phyloP scores from a whole-genome alignment of 2,797 vertebrate species.

The Bradypodion ventrale region DNA sequence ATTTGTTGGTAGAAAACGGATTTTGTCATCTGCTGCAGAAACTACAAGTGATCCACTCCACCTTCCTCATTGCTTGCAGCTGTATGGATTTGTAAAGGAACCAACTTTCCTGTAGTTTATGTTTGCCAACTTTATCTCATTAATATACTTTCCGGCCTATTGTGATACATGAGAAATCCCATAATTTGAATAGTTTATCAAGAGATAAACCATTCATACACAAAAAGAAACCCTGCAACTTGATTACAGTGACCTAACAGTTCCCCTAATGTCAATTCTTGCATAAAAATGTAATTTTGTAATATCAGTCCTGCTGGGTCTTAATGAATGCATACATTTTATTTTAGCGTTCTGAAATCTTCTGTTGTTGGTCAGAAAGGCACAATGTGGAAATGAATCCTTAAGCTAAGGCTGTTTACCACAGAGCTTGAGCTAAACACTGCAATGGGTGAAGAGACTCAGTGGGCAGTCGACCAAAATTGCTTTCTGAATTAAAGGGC shows the following conservation, averaged over 20 bases:
- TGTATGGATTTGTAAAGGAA: background rate
- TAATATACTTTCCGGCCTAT: constrained; percentile 24
- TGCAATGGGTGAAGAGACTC: constrained; percentile 69
- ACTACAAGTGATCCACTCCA: background rate
- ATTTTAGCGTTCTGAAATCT: constrained; percentile 59
- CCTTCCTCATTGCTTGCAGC: background rate
- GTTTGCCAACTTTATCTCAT: background rate
- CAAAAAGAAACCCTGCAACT: constrained; percentile 52
- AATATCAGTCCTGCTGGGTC: constrained; percentile 74
- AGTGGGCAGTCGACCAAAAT: constrained; percentile 69
- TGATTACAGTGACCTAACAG: constrained; percentile 74
- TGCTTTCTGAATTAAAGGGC: constrained; percentile 51
- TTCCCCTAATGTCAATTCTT: constrained; percentile 67
- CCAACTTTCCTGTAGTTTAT: constrained; percentile 19
- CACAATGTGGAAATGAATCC: constrained; percentile 74
- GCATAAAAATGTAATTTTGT: constrained; percentile 71
- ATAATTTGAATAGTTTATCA: constrained; percentile 60
- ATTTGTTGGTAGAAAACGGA: background rate
- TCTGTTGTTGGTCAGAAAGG: constrained; percentile 66
- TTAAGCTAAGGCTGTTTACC: constrained; percentile 69
- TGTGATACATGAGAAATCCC: constrained; percentile 33
- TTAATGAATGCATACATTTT: constrained; percentile 72
- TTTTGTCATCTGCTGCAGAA: background rate
- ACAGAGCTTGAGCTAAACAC: constrained; percentile 71
- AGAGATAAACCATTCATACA: constrained; percentile 58